Conservation (phyloP, 2,113 vertebrate species). For the Heterochromis multidens region DNA sequence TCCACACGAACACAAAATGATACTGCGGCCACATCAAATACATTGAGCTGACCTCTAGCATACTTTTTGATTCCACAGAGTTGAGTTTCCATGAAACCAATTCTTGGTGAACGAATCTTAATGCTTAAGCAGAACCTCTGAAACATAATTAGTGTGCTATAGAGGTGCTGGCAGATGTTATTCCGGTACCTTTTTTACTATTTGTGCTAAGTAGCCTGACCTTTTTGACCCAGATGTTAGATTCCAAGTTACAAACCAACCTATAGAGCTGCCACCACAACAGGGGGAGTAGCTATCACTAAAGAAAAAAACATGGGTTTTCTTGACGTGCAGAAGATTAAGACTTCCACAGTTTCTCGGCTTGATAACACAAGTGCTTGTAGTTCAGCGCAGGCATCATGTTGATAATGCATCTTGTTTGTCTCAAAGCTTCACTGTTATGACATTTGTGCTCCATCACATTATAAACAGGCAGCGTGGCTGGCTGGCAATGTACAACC, state of each 20-base stretch:
- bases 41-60: not conserved
- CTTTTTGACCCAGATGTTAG: no score
- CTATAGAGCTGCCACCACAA: not conserved
- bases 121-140: not conserved
- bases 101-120: not conserved
- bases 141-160: not conserved
- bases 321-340: not conserved
- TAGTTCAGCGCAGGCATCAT: not conserved
- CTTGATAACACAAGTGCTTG: not conserved
- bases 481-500: conserved; percentile 91
- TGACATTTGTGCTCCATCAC: conserved; percentile 96
- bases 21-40: not conserved
- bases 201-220: no score
- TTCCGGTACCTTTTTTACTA: no score
- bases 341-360: not conserved
- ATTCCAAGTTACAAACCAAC: not conserved
- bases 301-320: not conserved
- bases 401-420: conserved; percentile 92
- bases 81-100: not conserved
- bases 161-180: no score
- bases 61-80: not conserved
- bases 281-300: not conserved
- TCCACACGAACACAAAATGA: not conserved
- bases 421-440: conserved; percentile 95
- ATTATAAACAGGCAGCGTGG: conserved; percentile 94